Percentiles rank a stretch among this genome's conserved stretches.
Conservation (phyloP, 2,797 vertebrate species). For the Gila robusta region DNA sequence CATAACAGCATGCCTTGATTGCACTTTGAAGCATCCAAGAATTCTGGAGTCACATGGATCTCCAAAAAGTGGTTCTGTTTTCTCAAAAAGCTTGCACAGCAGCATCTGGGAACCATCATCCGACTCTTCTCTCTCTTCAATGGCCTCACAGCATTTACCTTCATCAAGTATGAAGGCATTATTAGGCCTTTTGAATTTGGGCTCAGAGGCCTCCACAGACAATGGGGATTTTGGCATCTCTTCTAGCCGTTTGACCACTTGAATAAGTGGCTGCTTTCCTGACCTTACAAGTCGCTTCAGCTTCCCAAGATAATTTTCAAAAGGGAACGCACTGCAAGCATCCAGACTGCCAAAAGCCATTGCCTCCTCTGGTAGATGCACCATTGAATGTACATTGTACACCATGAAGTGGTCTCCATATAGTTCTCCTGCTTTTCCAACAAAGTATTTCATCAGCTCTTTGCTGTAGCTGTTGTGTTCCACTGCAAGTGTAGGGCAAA, state of each 20-base stretch:
- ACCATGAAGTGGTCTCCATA: too few relatives aligned
- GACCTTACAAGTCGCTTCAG: background rate
- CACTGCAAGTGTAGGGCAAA: too few relatives aligned
- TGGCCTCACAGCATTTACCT: background rate
- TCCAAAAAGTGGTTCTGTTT: background rate
- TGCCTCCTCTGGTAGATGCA: background rate
- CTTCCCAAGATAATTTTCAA: background rate
- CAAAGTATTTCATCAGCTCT: too few relatives aligned
- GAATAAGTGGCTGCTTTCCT: background rate
- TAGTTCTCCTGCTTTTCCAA: too few relatives aligned
- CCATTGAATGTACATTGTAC: slow-evolving; percentile 1
- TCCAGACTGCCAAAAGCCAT: background rate
- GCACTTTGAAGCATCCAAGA: slow-evolving; percentile 12
- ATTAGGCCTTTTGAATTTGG: background rate
- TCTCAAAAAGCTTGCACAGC: background rate
- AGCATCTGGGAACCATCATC: background rate
- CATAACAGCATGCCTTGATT: background rate
- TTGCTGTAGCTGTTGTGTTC: too few relatives aligned
- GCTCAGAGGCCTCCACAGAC: background rate
- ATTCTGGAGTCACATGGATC: background rate
- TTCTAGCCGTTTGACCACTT: background rate
- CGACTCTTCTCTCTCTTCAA: background rate
- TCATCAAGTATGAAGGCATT: slow-evolving; percentile 1
- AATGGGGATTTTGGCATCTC: background rate
- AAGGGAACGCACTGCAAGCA: background rate